Conservation (phyloP, 2,888 invertebrate species). For the Acrocera orbiculus region DNA sequence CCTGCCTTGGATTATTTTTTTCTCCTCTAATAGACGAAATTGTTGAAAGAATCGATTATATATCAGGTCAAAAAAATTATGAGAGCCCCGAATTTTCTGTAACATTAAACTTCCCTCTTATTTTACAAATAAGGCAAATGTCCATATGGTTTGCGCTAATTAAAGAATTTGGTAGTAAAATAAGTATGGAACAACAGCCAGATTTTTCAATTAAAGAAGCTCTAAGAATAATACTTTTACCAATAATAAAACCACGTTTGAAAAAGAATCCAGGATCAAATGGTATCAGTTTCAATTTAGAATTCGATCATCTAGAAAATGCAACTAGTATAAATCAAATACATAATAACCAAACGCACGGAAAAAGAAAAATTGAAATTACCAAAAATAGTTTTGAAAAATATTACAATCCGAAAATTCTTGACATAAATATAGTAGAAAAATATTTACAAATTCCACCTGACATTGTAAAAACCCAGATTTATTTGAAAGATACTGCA, state of each 20-base stretch:
- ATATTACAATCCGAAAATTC: slow-evolving; percentile 33
- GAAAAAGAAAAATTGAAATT: slow-evolving; percentile 32
- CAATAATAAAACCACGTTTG: slow-evolving; percentile 37
- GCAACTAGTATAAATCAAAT: no score
- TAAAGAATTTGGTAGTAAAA: slow-evolving; percentile 35
- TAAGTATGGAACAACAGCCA: slow-evolving; percentile 23
- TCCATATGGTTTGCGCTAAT: slow-evolving; percentile 41
- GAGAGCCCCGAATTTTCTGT: slow-evolving; percentile 48
- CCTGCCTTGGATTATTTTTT: slow-evolving; percentile 58
- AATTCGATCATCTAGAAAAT: no score
- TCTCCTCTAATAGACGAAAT: slow-evolving; percentile 34
- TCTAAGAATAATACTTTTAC: slow-evolving; percentile 56
- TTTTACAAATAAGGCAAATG: slow-evolving; percentile 46
- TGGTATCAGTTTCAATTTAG: no score
- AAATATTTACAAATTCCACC: slow-evolving; percentile 37
- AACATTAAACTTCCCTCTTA: slow-evolving; percentile 52
- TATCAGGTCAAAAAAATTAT: slow-evolving; percentile 37
- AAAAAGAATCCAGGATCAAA: slow-evolving; percentile 37
- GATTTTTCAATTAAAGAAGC: slow-evolving; percentile 54
- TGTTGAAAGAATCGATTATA: slow-evolving; percentile 35
- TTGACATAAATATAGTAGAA: slow-evolving; percentile 34
- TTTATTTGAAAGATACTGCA: slow-evolving; percentile 19
- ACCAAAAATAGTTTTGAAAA: slow-evolving; percentile 49
- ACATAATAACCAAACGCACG: no score
- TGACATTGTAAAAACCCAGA: slow-evolving; percentile 22